Conservation (phyloP, 2,113 vertebrate genomes). For the Sinocyclocheilus anshuiensis region DNA sequence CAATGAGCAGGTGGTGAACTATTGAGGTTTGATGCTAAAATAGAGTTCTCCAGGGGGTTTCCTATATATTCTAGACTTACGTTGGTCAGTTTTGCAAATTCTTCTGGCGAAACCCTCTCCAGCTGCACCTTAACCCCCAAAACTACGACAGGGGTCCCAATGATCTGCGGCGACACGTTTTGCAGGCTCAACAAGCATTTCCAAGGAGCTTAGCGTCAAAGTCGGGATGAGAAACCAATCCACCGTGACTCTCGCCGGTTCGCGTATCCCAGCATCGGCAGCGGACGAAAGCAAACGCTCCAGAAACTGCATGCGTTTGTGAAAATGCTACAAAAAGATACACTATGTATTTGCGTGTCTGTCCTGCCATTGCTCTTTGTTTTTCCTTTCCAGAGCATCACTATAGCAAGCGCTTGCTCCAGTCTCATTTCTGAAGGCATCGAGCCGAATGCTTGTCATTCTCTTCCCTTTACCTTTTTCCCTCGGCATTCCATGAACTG, state of each 20-base stretch:
- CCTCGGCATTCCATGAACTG: constrained; percentile 21
- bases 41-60: background rate
- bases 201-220: background rate
- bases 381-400: constrained; percentile 10
- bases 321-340: background rate
- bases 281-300: background rate
- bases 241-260: background rate
- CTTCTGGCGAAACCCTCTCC: background rate
- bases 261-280: background rate
- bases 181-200: constrained; percentile 67
- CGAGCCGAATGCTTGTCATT: background rate
- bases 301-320: constrained; percentile 24
- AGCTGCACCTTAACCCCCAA: constrained; percentile 25
- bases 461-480: constrained; percentile 8
- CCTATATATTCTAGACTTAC: constrained; percentile 28
- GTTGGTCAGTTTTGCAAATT: constrained; percentile 26
- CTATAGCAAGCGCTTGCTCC: background rate
- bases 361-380: constrained; percentile 1
- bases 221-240: constrained; percentile 9
- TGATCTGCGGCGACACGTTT: constrained; percentile 71
- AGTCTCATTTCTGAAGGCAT: constrained; percentile 32
- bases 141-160: constrained; percentile 60
- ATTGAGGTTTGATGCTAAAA: background rate
- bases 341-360: background rate
- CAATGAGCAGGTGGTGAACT: background rate